These are phyloP conservation scores for zebrafish (Danio rerio) DNA, from an alignment of 2,113 vertebrate genomes.

Conservation along the genomic window DNA sequence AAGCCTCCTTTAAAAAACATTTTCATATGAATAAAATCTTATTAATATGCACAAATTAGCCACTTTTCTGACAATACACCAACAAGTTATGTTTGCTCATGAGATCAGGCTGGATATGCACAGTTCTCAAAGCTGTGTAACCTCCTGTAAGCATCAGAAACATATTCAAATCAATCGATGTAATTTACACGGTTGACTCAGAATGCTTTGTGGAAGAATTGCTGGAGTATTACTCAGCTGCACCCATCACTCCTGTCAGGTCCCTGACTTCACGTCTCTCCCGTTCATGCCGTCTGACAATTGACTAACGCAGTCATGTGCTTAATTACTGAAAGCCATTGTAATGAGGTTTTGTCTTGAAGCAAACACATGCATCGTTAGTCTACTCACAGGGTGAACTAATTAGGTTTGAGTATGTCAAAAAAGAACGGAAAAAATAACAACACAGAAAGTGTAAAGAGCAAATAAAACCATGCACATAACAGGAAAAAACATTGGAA, in stretches of 20 bases:
- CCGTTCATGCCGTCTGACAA: slow-evolving; percentile 44
- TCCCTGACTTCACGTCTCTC: slow-evolving; percentile 18
- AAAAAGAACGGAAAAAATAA: slow-evolving; percentile 32
- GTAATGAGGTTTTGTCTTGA: slow-evolving; percentile 63
- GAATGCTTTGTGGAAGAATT: slow-evolving; percentile 9
- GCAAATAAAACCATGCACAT: slow-evolving; percentile 45
- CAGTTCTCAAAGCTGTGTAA: neutral
- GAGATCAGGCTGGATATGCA: too few relatives aligned
- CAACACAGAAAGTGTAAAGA: slow-evolving; percentile 67
- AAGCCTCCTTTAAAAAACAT: too few relatives aligned
- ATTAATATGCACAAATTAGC: too few relatives aligned
- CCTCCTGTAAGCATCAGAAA: neutral
- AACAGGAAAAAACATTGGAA: slow-evolving; percentile 42
- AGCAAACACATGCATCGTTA: slow-evolving; percentile 72
- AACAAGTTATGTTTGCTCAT: too few relatives aligned
- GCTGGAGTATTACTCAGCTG: slow-evolving; percentile 30
- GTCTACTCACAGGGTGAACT: slow-evolving; percentile 72
- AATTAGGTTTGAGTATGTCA: slow-evolving; percentile 68
- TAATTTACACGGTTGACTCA: neutral
- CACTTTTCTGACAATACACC: too few relatives aligned
- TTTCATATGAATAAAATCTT: too few relatives aligned
- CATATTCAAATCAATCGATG: slow-evolving; percentile 10
- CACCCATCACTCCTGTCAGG: neutral
- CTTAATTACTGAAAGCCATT: slow-evolving; percentile 64
- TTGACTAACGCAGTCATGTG: slow-evolving; percentile 59